Evolutionary conservation across 2,888 invertebrate genomes (phyloP).

Genomic region (Andrena marginata): DNA sequence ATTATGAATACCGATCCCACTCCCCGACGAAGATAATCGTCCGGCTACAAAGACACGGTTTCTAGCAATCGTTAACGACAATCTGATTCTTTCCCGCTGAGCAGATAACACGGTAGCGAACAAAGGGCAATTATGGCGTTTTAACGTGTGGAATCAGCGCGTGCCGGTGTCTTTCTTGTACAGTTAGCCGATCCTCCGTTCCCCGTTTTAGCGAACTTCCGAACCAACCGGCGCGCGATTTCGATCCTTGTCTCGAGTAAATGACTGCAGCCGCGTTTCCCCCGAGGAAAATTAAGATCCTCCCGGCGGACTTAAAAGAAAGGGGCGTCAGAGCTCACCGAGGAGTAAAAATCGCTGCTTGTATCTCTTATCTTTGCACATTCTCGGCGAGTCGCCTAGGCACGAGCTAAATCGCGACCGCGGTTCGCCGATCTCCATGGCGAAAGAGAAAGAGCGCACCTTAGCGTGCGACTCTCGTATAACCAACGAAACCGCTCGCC

Average conservation of each 20-base stretch:
- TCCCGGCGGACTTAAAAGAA: conserved; percentile 11
- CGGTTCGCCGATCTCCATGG: not conserved
- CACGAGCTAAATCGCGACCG: not conserved
- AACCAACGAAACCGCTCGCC: conserved; percentile 8
- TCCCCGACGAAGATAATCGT: conserved; percentile 25
- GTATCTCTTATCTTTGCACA: conserved; percentile 30
- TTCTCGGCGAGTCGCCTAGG: conserved; percentile 12
- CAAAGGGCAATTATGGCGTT: conserved; percentile 24
- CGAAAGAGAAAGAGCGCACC: not conserved
- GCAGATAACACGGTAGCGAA: not conserved
- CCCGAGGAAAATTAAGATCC: conserved; percentile 24
- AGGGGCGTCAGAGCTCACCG: not conserved
- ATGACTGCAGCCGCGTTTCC: conserved; percentile 27
- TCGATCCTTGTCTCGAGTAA: conserved; percentile 57
- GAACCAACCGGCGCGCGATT: conserved; percentile 10
- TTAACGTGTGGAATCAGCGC: conserved; percentile 12
- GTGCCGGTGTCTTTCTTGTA: conserved; percentile 17
- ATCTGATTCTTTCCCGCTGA: conserved; percentile 4
- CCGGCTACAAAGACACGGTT: conserved; percentile 2
- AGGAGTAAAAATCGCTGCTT: conserved; percentile 30
- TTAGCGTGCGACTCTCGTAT: conserved; percentile 11
- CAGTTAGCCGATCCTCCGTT: conserved; percentile 29
- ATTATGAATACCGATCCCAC: conserved; percentile 33
- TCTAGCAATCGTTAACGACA: conserved; percentile 14
- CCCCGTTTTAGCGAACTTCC: not conserved